Evolutionary conservation across 2,797 vertebrate species (phyloP).

Genomic region (Melanotaenia maccullochi): DNA sequence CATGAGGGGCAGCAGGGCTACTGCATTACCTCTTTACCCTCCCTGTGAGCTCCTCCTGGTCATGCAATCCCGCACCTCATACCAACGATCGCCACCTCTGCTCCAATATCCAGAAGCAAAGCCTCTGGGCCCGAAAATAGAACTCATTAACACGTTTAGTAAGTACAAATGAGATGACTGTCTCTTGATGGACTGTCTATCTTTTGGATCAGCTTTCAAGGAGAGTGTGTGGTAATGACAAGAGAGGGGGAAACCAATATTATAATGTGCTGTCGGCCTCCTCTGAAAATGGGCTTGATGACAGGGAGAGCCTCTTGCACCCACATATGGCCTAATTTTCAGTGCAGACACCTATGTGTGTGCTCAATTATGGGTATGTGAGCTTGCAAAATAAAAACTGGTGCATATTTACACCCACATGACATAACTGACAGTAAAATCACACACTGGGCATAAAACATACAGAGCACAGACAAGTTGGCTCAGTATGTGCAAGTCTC

Average conservation of each 20-base stretch:
- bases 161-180: conserved; percentile 88
- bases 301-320: conserved; percentile 76
- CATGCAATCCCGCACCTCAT: conserved; percentile 77
- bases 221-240: conserved; percentile 85
- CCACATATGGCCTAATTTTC: conserved; percentile 59
- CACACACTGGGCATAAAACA: conserved; percentile 41
- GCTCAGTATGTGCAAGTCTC: conserved; percentile 13
- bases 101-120: conserved; percentile 80
- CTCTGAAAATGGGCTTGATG: conserved; percentile 78
- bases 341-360: conserved; percentile 69
- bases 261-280: conserved; percentile 81
- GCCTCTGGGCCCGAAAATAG: conserved; percentile 83
- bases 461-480: conserved; percentile 33
- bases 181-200: conserved; percentile 88
- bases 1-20: conserved; percentile 70
- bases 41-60: conserved; percentile 51
- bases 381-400: conserved; percentile 68
- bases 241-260: conserved; percentile 86
- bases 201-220: conserved; percentile 89
- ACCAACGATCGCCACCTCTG: conserved; percentile 72
- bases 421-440: conserved; percentile 63
- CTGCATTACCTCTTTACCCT: conserved; percentile 68
- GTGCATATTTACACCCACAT: conserved; percentile 68
- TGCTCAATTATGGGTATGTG: conserved; percentile 61
- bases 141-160: conserved; percentile 90